Conservation (phyloP, 2,888 invertebrate species). For the Apeira syringaria region DNA sequence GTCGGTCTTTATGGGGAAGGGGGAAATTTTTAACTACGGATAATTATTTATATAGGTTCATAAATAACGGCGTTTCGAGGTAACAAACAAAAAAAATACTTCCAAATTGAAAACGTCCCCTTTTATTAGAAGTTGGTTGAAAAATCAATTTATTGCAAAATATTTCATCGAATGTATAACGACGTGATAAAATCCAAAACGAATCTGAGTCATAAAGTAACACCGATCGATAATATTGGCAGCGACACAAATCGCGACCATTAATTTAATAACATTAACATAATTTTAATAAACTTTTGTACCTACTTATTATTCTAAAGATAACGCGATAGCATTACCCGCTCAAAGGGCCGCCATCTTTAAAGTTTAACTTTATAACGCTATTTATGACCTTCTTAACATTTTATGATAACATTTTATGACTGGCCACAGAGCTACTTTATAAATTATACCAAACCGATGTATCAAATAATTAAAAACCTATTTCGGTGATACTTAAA, state of each 20-base stretch:
- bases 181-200: neutral
- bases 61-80: too few species aligned
- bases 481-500: neutral
- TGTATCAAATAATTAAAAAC: constrained; percentile 11
- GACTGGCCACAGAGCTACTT: constrained; percentile 38
- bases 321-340: constrained; percentile 38
- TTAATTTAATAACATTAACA: constrained; percentile 55
- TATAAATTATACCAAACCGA: constrained; percentile 37
- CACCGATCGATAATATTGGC: constrained; percentile 11
- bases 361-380: constrained; percentile 46
- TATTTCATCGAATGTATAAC: neutral
- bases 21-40: too few species aligned
- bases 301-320: constrained; percentile 30
- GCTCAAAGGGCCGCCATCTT: constrained; percentile 38
- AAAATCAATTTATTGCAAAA: too few species aligned
- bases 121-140: too few species aligned
- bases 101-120: too few species aligned
- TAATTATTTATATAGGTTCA: too few species aligned
- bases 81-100: too few species aligned
- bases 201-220: neutral
- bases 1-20: too few species aligned
- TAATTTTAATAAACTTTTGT: constrained; percentile 6
- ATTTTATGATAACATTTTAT: too few species aligned
- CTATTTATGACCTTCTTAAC: constrained; percentile 45
- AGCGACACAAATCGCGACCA: constrained; percentile 41